A percentile compares a stretch with the other conserved stretches of the same genome.
Conservation (phyloP, 2,113 vertebrate species). For the Eretmochelys imbricata region DNA sequence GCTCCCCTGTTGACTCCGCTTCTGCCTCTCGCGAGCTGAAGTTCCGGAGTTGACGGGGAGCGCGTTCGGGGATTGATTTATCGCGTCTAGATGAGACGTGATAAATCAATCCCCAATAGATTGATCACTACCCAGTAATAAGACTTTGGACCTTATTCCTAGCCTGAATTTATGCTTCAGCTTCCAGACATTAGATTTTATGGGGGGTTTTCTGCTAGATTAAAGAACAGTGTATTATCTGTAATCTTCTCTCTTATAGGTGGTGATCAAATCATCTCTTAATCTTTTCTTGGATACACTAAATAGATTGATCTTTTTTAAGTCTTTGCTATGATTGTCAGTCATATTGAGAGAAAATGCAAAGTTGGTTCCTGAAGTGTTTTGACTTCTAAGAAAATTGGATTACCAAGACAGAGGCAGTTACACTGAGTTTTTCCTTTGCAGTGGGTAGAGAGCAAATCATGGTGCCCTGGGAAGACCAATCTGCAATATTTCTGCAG, state of each 20-base stretch:
- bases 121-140: background rate
- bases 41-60: too few relatives aligned
- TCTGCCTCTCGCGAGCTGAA: background rate
- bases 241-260: background rate
- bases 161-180: background rate
- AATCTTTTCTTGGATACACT: background rate
- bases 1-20: background rate
- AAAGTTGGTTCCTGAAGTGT: background rate
- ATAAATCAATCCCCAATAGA: too few relatives aligned
- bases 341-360: background rate
- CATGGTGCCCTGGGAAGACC: background rate
- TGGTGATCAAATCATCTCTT: background rate
- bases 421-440: background rate
- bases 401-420: background rate
- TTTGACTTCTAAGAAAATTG: background rate
- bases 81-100: too few relatives aligned
- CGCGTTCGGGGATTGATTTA: too few relatives aligned
- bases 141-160: background rate
- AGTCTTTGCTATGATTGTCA: background rate
- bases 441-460: background rate
- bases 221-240: background rate
- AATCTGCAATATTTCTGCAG: background rate
- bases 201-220: background rate
- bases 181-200: background rate
- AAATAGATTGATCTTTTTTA: background rate